Conservation (phyloP, 2,797 vertebrate species). For the Clarias laeviceps region DNA sequence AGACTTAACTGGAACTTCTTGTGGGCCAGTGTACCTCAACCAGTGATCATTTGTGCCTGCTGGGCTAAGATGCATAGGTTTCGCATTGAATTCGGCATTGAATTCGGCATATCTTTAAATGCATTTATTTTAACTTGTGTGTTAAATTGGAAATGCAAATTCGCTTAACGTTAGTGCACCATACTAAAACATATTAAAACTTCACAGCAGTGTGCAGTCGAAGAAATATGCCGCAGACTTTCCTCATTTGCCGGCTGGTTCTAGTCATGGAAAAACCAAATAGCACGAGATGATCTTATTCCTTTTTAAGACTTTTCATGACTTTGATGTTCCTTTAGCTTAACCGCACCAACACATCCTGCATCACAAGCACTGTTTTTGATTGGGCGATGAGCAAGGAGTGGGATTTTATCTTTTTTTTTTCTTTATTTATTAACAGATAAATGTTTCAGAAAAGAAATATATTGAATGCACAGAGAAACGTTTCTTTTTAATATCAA, state of each 20-base stretch:
- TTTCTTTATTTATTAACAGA: slow-evolving; percentile 22
- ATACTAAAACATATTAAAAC: background rate
- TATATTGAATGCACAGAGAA: background rate
- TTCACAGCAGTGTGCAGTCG: background rate
- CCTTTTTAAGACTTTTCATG: background rate
- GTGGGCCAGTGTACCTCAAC: slow-evolving; percentile 28
- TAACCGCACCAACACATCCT: slow-evolving; percentile 50
- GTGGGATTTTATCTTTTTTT: background rate
- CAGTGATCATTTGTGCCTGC: slow-evolving; percentile 47
- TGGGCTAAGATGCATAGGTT: slow-evolving; percentile 9
- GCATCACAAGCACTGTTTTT: slow-evolving; percentile 48
- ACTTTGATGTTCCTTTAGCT: slow-evolving; percentile 23
- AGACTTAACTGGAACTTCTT: slow-evolving; percentile 25
- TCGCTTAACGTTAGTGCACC: background rate
- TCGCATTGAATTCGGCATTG: background rate
- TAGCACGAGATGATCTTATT: background rate
- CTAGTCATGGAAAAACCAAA: background rate
- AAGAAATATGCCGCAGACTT: background rate
- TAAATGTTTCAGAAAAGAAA: background rate
- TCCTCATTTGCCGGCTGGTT: background rate
- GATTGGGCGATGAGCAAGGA: slow-evolving; percentile 18
- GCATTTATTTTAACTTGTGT: background rate
- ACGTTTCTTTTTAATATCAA: background rate
- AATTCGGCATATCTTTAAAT: background rate
- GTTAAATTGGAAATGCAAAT: background rate